Evolutionary conservation across 2,113 vertebrate genomes (phyloP), one percentile per base, ranked within the genome.

Genomic region (Phrynocephalus versicolor): DNA sequence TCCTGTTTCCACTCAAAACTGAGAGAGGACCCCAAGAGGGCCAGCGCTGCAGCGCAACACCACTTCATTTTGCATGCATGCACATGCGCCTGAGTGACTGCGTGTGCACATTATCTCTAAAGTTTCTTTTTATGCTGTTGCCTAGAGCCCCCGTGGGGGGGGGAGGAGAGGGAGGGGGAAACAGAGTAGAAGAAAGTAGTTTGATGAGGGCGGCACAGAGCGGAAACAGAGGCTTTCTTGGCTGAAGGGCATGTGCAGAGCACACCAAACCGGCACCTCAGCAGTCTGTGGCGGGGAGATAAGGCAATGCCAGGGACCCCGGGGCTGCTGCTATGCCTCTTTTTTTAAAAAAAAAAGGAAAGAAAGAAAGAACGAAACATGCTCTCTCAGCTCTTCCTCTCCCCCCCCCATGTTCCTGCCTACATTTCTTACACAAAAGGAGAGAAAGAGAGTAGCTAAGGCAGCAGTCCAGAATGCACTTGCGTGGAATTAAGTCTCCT

Each of bases 211-310:
- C 23, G 14, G 37, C 58, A 23, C 3, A 2, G 70, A 86, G 39
- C 30, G 8, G 37, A 45, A 64, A 35, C 55, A 16, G 76, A 85
- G 58, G 3, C 23, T 80, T 64, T 8, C 70, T 62, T 51, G 78
- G 69, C 84, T 27, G 23, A 80, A 80, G 84, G 71, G 84, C 84
- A 86, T 73, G 79, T 57, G 58, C 84, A 60, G 69, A 85, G 77
- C 69, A 1, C 69, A 33, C 12, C 27, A 73, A 45, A 35, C 57
- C 41, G 6, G 70, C 69, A 80, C 84, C 84, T 85, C 69, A 79
- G 76, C 84, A 81, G 73, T 81, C 84, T 86, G 84, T 79, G 78
- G 71, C 41, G 27, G 12, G 27, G 16, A 65, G 57, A 57, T 41
- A 37, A 2, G 21, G 51, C 81, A 7, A 3, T 9, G 27, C 33